Base-by-base conservation (phyloP, 2,113 vertebrate species). In the Toxotes chatareus region DNA sequence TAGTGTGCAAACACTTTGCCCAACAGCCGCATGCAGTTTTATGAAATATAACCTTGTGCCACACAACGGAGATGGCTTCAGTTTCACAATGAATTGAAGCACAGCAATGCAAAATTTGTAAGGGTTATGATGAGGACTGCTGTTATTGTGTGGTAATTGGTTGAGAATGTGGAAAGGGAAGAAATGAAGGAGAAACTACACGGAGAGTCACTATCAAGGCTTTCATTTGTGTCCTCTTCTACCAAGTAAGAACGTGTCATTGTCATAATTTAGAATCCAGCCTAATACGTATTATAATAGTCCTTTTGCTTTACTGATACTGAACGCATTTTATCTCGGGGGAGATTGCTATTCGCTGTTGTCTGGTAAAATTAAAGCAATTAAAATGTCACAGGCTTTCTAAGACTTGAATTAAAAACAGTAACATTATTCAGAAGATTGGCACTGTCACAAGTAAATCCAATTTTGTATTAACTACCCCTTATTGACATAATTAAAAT, bases 21-120 rank as follows among this genome's bases (percentile, higher is more conserved):
- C 12, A 57, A 27, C n/a, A 40, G 55, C 46, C 1, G 23, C 60
- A 49, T n/a, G 36, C 51, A 65, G 60, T 8, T 36, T 70, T 36
- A 40, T 85, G 46, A 86, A 76, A 79, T 69, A 72, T 83, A 51
- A 83, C 66, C 67, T 74, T 56, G 16, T 2, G 13, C 31, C n/a
- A 34, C 62, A 75, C 86, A 75, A 81, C 34, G n/a, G 65, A 77
- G 32, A 67, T 16, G 44, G 21, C 61, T 67, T 73, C 40, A 61
- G 47, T 63, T 71, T 77, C 8, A 73, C 38, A 47, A 59, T 44
- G 0, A 85, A 61, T 61, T 1, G 0, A 62, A 13, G 12, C 1
- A 62, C 34, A 69, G 53, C 7, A 72, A 51, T 21, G 11, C 11
- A 31, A 59, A 70, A 49, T 80, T 31, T 76, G 73, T 46, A 38